Percentiles rank a stretch among this genome's conserved stretches.
These are phyloP conservation scores for Propithecus coquereli DNA, from an alignment of 2,113 vertebrate genomes.

Conservation along the genomic window DNA sequence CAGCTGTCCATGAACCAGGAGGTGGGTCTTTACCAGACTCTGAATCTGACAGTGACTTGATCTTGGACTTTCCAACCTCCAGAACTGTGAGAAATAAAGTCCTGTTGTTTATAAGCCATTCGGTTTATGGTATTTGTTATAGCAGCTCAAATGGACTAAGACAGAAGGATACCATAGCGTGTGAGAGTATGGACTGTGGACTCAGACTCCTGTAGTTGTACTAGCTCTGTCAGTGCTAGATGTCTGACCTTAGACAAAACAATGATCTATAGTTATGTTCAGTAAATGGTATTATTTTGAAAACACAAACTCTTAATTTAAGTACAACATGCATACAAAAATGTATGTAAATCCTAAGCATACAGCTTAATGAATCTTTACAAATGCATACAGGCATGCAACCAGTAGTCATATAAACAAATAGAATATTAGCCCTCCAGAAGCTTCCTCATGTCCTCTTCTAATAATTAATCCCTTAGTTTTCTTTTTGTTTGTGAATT, in stretches of 20 bases:
- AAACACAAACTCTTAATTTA: neutral
- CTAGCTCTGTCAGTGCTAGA: neutral
- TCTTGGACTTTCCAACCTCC: neutral
- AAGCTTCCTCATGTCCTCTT: neutral
- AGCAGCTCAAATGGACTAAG: neutral
- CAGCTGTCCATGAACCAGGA: neutral
- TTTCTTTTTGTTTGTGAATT: neutral
- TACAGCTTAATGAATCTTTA: neutral
- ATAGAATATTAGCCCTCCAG: neutral
- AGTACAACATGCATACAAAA: neutral
- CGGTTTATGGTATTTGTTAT: neutral
- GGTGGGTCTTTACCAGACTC: neutral
- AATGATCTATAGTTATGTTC: neutral
- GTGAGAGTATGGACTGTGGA: neutral
- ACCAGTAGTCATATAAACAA: neutral
- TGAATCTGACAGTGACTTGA: neutral
- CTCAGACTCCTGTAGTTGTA: neutral
- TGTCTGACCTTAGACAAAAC: neutral
- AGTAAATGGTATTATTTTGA: neutral
- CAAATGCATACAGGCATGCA: neutral
- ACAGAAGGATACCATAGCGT: too few species aligned
- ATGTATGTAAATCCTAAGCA: neutral
- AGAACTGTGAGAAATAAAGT: neutral
- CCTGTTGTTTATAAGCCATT: neutral
- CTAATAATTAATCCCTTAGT: neutral